phyloP scores from a whole-genome alignment of 2,113 vertebrate genomes.

The Oophaga pumilio region DNA sequence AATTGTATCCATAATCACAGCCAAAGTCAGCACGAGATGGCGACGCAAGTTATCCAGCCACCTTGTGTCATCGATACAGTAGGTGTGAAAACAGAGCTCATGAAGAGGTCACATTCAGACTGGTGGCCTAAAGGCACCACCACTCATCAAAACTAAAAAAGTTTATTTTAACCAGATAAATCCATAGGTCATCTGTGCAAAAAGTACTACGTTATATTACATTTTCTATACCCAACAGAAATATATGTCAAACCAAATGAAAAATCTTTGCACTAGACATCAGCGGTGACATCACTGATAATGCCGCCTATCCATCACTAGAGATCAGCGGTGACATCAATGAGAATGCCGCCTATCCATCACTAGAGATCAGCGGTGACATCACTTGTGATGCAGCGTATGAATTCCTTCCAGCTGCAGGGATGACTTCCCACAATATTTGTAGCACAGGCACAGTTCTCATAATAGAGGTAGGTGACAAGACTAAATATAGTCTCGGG shows the following conservation, averaged over 20 bases:
- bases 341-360: background rate
- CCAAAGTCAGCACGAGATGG: conserved; percentile 14
- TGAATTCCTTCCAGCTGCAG: background rate
- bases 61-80: conserved; percentile 5
- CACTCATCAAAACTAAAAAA: background rate
- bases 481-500: conserved; percentile 13
- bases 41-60: background rate
- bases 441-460: background rate
- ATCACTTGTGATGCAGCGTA: background rate
- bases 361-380: background rate
- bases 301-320: background rate
- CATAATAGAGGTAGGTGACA: background rate
- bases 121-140: background rate
- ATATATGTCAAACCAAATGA: too few species aligned
- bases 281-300: background rate
- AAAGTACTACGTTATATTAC: too few species aligned
- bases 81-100: conserved; percentile 26
- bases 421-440: background rate
- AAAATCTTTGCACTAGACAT: background rate
- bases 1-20: conserved; percentile 4
- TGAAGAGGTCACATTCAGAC: background rate
- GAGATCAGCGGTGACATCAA: background rate
- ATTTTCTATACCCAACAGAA: too few species aligned
- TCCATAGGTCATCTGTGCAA: too few species aligned
- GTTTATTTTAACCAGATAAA: too few species aligned